A percentile compares a stretch with the other conserved stretches of the same genome.
Evolutionary conservation across 1,140 invertebrate genomes (phyloP).

Genomic region (Cyphomyrmex costatus): DNA sequence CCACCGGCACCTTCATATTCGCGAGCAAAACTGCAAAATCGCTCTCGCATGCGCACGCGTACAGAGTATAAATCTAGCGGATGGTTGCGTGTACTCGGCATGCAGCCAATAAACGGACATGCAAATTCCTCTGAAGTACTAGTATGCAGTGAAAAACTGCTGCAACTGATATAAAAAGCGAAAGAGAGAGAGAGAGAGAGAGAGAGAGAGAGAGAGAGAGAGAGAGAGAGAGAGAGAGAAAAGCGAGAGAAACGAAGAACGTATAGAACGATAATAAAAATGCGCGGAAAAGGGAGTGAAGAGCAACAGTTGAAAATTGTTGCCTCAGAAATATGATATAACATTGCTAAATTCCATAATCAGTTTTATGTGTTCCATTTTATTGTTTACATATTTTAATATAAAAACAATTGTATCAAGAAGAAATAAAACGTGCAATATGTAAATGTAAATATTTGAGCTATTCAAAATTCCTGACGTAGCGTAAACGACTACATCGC

Average conservation of each 20-base stretch:
- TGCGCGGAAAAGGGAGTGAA: neutral
- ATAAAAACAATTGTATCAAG: neutral
- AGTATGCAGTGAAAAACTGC: neutral
- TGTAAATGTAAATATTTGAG: neutral
- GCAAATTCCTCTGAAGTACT: slow-evolving; percentile 18
- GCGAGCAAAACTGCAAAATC: neutral
- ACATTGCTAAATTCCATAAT: neutral
- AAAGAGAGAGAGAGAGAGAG: neutral
- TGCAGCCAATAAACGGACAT: slow-evolving; percentile 73
- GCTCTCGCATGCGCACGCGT: neutral
- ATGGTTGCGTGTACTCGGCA: slow-evolving; percentile 67
- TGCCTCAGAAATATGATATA: neutral
- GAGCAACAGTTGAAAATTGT: neutral
- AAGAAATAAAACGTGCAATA: neutral
- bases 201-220: neutral
- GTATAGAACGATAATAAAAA: slow-evolving; percentile 4
- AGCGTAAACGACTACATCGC: neutral
- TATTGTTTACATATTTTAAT: neutral
- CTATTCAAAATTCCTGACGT: neutral
- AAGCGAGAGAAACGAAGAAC: neutral
- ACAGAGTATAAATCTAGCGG: slow-evolving; percentile 65
- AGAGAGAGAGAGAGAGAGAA: no score
- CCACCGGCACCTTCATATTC: slow-evolving; percentile 47
- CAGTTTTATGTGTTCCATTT: neutral
- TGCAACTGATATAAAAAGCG: slow-evolving; percentile 14